phyloP scores from a whole-genome alignment of 2,113 vertebrate species.

The Procavia capensis region DNA sequence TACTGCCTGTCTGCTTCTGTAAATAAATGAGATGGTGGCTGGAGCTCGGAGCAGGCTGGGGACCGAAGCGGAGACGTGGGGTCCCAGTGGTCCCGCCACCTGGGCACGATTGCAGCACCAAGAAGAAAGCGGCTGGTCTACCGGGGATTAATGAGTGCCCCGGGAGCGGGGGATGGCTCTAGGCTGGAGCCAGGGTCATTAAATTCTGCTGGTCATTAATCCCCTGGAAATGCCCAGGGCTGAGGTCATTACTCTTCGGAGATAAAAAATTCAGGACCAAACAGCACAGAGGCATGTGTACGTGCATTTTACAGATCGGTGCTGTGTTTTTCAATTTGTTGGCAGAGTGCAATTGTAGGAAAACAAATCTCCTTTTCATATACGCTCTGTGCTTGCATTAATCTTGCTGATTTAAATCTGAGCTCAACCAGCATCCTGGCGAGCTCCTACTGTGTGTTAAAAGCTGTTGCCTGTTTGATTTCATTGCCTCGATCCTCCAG shows the following conservation, averaged over 20 bases:
- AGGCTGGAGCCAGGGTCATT: slow-evolving; percentile 70
- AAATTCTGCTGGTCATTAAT: slow-evolving; percentile 76
- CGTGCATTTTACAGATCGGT: slow-evolving; percentile 36
- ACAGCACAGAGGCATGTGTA: slow-evolving; percentile 39
- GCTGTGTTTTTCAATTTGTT: slow-evolving; percentile 62
- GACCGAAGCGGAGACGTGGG: not conserved
- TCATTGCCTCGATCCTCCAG: too few species aligned
- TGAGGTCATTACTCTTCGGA: slow-evolving; percentile 76
- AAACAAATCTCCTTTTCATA: slow-evolving; percentile 45
- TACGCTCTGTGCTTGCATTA: not conserved
- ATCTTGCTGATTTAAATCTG: not conserved
- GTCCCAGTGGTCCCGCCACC: slow-evolving; percentile 66
- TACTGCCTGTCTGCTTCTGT: slow-evolving; percentile 53
- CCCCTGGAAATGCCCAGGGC: slow-evolving; percentile 66
- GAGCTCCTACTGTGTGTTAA: not conserved
- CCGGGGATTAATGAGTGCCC: slow-evolving; percentile 74
- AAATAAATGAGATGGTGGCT: slow-evolving; percentile 68
- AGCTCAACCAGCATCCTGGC: not conserved
- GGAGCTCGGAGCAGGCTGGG: slow-evolving; percentile 43
- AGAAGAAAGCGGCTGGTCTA: slow-evolving; percentile 74
- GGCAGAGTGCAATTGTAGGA: not conserved
- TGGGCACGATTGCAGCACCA: slow-evolving; percentile 49
- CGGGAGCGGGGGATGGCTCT: slow-evolving; percentile 64
- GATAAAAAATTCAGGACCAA: slow-evolving; percentile 79
- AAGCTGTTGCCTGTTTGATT: too few species aligned